These are phyloP conservation scores for Trachymyrmex septentrionalis DNA, from an alignment of 1,140 invertebrate genomes.

Conservation along the genomic window DNA sequence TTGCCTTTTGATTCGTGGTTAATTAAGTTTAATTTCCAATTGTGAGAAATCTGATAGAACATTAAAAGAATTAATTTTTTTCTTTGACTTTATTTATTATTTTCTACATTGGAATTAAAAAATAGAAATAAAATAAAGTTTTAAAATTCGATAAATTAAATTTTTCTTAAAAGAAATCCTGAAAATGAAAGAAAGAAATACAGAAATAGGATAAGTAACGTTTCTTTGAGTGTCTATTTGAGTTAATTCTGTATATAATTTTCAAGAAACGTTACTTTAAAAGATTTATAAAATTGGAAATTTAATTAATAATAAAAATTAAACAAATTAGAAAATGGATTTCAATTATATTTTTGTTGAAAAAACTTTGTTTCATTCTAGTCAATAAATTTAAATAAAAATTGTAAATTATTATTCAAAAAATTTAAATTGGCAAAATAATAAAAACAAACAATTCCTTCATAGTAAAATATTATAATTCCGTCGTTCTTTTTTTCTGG, in stretches of 20 bases:
- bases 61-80: neutral
- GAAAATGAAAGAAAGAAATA: neutral
- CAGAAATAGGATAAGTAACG: neutral
- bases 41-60: neutral
- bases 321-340: neutral
- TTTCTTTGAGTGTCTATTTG: neutral
- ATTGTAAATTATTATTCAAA: neutral
- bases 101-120: neutral
- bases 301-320: conserved; percentile 20
- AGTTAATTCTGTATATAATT: neutral
- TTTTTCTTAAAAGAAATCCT: neutral
- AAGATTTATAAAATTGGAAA: neutral
- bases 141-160: neutral
- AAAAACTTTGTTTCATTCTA: neutral
- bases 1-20: conserved; percentile 7
- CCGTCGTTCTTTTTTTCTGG: neutral
- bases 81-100: neutral
- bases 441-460: conserved; percentile 10
- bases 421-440: neutral
- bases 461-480: neutral
- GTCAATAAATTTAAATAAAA: neutral
- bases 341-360: neutral
- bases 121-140: neutral
- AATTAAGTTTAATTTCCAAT: neutral
- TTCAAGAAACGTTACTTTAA: neutral